Percentiles rank a stretch among this genome's conserved stretches.
phyloP scores from a whole-genome alignment of 2,888 invertebrate genomes.

The Leucania comma region DNA sequence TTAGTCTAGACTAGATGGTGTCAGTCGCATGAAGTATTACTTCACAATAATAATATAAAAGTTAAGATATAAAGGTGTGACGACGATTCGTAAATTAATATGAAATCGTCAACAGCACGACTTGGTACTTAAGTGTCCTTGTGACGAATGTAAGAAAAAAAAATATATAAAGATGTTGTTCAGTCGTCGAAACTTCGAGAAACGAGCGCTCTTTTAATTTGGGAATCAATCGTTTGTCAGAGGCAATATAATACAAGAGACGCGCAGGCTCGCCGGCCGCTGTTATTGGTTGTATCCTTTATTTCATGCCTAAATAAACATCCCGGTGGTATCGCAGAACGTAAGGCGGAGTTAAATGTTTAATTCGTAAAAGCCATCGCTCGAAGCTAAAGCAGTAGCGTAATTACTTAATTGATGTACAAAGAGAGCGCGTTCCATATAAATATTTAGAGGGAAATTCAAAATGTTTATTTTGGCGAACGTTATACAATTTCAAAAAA shows the following conservation, averaged over 20 bases:
- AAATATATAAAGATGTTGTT: constrained; percentile 9
- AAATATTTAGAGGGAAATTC: not conserved
- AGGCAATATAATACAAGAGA: constrained; percentile 5
- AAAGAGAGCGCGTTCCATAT: constrained; percentile 1
- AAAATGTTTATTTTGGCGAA: not conserved
- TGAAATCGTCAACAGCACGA: constrained; percentile 19
- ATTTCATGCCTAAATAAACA: constrained; percentile 11
- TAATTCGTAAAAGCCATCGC: not conserved
- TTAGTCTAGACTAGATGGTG: constrained; percentile 30
- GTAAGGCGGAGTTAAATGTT: not conserved
- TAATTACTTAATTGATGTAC: constrained; percentile 18
- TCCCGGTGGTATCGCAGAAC: not conserved
- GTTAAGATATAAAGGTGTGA: constrained; percentile 8
- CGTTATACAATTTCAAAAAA: not conserved
- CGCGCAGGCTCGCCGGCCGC: not conserved
- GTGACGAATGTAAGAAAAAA: constrained; percentile 8
- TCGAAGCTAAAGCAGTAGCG: not conserved
- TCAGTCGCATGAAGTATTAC: constrained; percentile 2
- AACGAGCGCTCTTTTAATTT: constrained; percentile 33
- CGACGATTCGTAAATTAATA: constrained; percentile 11
- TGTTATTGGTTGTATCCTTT: not conserved
- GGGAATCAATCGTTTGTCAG: constrained; percentile 26
- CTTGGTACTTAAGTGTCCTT: constrained; percentile 17
- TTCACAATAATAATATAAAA: constrained; percentile 2
- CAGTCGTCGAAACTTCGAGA: constrained; percentile 17